phyloP scores from a whole-genome alignment of 2,797 vertebrate genomes.

The Sebastes nivosus region DNA sequence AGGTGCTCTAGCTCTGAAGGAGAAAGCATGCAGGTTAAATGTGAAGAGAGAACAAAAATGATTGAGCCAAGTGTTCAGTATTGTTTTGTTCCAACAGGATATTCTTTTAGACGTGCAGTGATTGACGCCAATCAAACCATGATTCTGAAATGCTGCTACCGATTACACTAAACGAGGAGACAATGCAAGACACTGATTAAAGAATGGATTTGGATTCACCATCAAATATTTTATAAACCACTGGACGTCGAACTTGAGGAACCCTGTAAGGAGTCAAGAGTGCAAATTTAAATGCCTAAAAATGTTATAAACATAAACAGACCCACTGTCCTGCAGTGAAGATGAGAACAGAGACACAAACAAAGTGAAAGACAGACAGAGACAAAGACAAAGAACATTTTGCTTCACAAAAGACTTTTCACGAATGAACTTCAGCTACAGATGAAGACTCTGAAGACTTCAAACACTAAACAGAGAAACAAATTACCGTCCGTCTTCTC shows the following conservation, averaged over 20 bases:
- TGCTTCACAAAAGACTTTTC: slow-evolving; percentile 27
- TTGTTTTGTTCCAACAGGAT: background rate
- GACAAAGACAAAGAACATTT: slow-evolving; percentile 12
- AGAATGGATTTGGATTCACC: background rate
- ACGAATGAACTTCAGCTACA: slow-evolving; percentile 29
- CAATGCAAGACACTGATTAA: background rate
- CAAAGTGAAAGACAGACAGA: background rate
- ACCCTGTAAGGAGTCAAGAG: background rate
- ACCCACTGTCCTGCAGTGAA: background rate
- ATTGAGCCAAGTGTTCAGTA: background rate
- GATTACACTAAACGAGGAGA: background rate
- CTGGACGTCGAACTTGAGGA: background rate
- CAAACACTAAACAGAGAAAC: slow-evolving; percentile 9
- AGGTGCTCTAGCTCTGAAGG: background rate
- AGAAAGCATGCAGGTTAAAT: background rate
- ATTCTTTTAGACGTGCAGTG: background rate
- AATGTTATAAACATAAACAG: background rate
- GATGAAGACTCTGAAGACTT: slow-evolving; percentile 9
- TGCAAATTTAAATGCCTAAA: background rate
- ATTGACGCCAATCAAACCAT: background rate
- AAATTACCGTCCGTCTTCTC: slow-evolving; percentile 6
- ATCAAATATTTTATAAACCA: background rate
- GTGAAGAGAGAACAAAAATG: background rate
- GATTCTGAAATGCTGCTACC: background rate
- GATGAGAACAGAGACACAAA: background rate